Base-by-base conservation (phyloP, 2,797 vertebrate species). In the Lemur catta region DNA sequence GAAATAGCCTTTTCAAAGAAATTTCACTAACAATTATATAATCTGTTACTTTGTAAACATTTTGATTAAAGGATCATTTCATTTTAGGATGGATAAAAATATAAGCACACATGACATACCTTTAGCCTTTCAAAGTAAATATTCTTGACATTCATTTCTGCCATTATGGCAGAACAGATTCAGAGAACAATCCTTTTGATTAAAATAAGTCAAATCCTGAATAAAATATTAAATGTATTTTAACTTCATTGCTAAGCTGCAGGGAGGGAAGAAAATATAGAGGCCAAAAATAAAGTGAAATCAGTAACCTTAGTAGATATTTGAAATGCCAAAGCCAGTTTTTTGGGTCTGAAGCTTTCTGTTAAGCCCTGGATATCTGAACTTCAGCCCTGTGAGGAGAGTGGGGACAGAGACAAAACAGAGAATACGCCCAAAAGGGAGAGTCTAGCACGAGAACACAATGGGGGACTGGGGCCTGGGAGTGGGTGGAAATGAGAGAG, bases 111-210 rank as follows among this genome's bases (percentile, higher is more conserved):
- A 63, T 95, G 89, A 84, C 84, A 96, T 81, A 97, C 84, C 88
- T 97, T 93, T 94, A 89, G 96, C 96, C 79, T 95, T 97, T 69
- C 71, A 91, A 94, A 97, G 88, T 98, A 98, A 96, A 93, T 84
- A 82, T 94, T 96, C 95, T 98, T 96, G 97, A 97, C 97, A 69
- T 65, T 92, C 95, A 85, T 74, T 94, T 91, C 43, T 91, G 59
- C 67, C 76, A n/a, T 52, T 63, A 59, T 76, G 6, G 7, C 41
- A 69, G 48, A 86, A 94, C 1, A 95, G 22, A 94, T 50, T 94
- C 61, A 91, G 48, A 85, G 35, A 96, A 76, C 10, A 95, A 59
- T 94, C 2, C 4, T 82, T 93, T 86, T 87, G 17, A 95, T 91
- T 89, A 91, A 96, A 94, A 84, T 8, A 57, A 91, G 61, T 96